Conservation (phyloP, 2,888 invertebrate species). For the Lacanobia oleracea region DNA sequence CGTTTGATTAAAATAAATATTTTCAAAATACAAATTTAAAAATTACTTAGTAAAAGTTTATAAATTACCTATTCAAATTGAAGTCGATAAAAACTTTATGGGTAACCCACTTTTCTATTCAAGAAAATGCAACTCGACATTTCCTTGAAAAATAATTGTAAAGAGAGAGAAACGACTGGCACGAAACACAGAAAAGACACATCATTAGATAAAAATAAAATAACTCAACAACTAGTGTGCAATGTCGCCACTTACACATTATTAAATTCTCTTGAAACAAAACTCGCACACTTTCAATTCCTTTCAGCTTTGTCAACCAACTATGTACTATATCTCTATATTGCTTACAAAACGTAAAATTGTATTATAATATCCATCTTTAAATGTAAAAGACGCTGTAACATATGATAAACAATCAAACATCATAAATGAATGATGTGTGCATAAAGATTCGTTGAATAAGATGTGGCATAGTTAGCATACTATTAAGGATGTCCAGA, state of each 20-base stretch:
- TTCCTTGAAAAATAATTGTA: constrained; percentile 22
- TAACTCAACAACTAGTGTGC: constrained; percentile 1
- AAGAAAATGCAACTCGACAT: constrained; percentile 11
- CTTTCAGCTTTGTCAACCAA: constrained; percentile 45
- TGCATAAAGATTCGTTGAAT: constrained; percentile 47
- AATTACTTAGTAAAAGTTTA: background rate
- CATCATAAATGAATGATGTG: constrained; percentile 16
- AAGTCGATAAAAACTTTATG: background rate
- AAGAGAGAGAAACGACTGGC: constrained; percentile 52
- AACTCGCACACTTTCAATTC: constrained; percentile 41
- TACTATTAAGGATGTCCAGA: constrained; percentile 79
- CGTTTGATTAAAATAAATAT: background rate
- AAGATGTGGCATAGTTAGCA: constrained; percentile 64
- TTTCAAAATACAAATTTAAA: background rate
- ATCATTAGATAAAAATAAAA: constrained; percentile 9
- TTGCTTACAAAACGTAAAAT: constrained; percentile 17
- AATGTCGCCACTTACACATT: constrained; percentile 26
- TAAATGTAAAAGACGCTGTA: constrained; percentile 23
- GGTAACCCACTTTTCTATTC: constrained; percentile 8
- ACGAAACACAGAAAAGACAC: constrained; percentile 31
- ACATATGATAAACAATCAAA: constrained; percentile 4
- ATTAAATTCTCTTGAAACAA: constrained; percentile 32
- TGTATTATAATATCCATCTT: constrained; percentile 24
- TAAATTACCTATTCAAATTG: background rate
- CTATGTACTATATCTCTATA: constrained; percentile 20